Percentiles rank a stretch among this genome's conserved stretches.
phyloP scores from a whole-genome alignment of 2,113 vertebrate species.

The Sebastes fasciatus region DNA sequence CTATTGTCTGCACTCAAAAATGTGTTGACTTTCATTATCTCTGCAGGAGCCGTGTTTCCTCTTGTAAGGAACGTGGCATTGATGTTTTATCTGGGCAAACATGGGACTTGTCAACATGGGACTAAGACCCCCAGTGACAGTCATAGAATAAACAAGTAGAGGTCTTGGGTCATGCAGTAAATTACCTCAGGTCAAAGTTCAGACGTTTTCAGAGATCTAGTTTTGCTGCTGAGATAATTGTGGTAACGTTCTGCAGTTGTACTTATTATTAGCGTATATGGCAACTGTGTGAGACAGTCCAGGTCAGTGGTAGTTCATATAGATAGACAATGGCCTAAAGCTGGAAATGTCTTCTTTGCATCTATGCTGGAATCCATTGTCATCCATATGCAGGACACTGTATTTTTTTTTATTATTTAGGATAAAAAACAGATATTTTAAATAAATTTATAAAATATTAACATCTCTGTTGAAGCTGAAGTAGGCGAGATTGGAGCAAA shows the following conservation, averaged over 20 bases:
- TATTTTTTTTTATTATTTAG: not conserved
- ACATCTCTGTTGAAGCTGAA: not conserved
- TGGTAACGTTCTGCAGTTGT: not conserved
- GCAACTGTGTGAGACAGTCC: not conserved
- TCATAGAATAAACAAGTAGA: slow-evolving; percentile 31
- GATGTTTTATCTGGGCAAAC: slow-evolving; percentile 41
- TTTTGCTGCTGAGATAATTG: not conserved
- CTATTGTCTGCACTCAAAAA: not conserved
- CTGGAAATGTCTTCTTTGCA: not conserved
- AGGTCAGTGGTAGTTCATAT: not conserved
- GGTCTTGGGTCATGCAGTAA: slow-evolving; percentile 21
- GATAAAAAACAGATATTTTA: not conserved
- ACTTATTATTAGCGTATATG: not conserved
- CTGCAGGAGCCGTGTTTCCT: slow-evolving; percentile 26
- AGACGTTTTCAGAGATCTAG: slow-evolving; percentile 9
- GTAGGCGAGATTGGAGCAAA: too few relatives aligned
- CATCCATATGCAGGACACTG: not conserved
- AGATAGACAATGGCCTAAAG: not conserved
- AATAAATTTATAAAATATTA: not conserved
- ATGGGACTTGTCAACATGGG: slow-evolving; percentile 11
- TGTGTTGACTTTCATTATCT: slow-evolving; percentile 63
- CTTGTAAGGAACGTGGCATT: slow-evolving; percentile 14
- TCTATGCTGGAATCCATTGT: not conserved
- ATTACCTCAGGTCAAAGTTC: slow-evolving; percentile 29
- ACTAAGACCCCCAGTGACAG: slow-evolving; percentile 15